phyloP scores from a whole-genome alignment of 2,888 invertebrate species.

The Spodoptera picta region DNA sequence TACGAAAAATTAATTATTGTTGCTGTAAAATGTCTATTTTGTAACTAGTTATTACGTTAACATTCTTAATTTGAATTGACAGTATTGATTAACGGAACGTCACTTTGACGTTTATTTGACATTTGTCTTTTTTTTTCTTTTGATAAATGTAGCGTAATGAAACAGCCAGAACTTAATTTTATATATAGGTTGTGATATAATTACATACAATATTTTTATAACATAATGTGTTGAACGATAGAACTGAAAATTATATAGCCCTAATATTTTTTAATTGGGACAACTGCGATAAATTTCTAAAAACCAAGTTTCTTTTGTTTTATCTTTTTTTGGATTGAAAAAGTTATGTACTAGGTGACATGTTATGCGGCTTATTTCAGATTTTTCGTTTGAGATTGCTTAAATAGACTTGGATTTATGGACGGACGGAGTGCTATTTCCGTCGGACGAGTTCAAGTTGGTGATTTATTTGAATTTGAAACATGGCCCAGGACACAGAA shows the following conservation, averaged over 20 bases:
- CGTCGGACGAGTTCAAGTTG: slow-evolving; percentile 81
- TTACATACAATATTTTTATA: slow-evolving; percentile 6
- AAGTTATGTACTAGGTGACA: slow-evolving; percentile 72
- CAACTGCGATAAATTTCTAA: slow-evolving; percentile 45
- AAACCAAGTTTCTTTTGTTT: slow-evolving; percentile 46
- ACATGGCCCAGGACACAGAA: slow-evolving; percentile 83
- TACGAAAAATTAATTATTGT: slow-evolving; percentile 54
- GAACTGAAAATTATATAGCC: slow-evolving; percentile 13
- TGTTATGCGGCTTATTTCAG: slow-evolving; percentile 82
- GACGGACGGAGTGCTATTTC: slow-evolving; percentile 86
- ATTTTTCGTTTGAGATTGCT: slow-evolving; percentile 85
- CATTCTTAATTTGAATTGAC: slow-evolving; percentile 25
- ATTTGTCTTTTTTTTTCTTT: slow-evolving; percentile 10
- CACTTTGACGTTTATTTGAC: slow-evolving; percentile 32
- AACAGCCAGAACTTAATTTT: neutral
- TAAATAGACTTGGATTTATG: slow-evolving; percentile 88
- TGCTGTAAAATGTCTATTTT: slow-evolving; percentile 32
- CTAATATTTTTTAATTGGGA: slow-evolving; percentile 29
- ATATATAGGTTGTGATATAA: slow-evolving; percentile 6
- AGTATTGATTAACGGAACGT: slow-evolving; percentile 28
- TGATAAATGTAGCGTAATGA: neutral
- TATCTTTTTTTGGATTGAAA: slow-evolving; percentile 63
- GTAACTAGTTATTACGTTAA: slow-evolving; percentile 32
- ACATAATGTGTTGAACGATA: slow-evolving; percentile 9
- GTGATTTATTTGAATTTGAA: slow-evolving; percentile 87